These are phyloP conservation scores for Chrysolina haemoptera DNA, from an alignment of 2,888 invertebrate genomes.

Conservation along the genomic window DNA sequence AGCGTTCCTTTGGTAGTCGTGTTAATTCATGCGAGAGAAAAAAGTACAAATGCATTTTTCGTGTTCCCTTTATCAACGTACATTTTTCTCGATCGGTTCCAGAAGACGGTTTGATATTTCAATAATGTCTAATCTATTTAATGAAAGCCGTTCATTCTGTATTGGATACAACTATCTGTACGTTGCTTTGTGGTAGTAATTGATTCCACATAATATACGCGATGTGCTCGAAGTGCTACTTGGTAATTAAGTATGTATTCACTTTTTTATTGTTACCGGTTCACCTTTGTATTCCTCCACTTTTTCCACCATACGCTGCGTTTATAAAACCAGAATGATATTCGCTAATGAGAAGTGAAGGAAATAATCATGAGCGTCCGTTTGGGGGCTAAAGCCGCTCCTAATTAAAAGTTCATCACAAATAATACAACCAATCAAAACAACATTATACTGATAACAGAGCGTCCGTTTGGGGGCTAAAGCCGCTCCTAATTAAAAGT, in stretches of 20 bases:
- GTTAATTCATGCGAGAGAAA: constrained; percentile 59
- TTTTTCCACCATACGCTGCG: not conserved
- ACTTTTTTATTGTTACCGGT: constrained; percentile 17
- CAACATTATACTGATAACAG: too few species aligned
- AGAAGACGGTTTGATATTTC: constrained; percentile 51
- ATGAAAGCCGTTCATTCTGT: constrained; percentile 49
- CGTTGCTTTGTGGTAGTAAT: constrained; percentile 40
- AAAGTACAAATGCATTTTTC: constrained; percentile 63
- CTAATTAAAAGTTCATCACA: not conserved
- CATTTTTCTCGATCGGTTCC: constrained; percentile 47
- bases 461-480: not conserved
- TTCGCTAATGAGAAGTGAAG: constrained; percentile 7
- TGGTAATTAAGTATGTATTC: constrained; percentile 4
- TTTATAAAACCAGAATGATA: not conserved
- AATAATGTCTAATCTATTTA: constrained; percentile 53
- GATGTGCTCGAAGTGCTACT: constrained; percentile 34
- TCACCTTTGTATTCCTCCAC: constrained; percentile 14
- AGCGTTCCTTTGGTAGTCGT: constrained; percentile 15
- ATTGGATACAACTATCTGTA: constrained; percentile 37
- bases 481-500: not conserved
- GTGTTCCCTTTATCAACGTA: constrained; percentile 50
- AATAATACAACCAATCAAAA: too few species aligned
- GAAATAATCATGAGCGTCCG: not conserved
- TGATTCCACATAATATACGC: constrained; percentile 37
- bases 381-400: not conserved